Base-by-base conservation (phyloP, 2,888 invertebrate species). In the Sycophila texana region DNA sequence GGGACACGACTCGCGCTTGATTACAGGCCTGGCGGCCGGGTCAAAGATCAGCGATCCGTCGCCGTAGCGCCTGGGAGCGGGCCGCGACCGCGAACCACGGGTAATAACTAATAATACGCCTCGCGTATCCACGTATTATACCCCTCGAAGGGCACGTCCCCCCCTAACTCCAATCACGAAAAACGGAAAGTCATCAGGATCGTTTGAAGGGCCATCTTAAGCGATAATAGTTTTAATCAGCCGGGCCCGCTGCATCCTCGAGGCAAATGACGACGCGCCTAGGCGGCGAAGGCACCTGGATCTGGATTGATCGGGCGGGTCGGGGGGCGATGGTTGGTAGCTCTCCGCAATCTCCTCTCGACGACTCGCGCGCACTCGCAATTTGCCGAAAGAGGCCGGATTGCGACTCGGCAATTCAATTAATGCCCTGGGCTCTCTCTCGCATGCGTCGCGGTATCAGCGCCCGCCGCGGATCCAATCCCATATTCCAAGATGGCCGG, bases 401-500 rank as follows among this genome's bases (percentile, higher is more conserved):
- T 77, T 75, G 70, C 78, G 74, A 76, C 76, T 79, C 51, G 72
- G 81, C 79, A 74, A 81, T 81, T 81, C 79, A 81, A 81, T 81
- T 79, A 79, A 73, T 74, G 18, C 66, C 14, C 20, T n/a, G 22
- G 20, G n/a, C n/a, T n/a, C 20, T 14, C 13, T n/a, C 67, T 20
- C 18, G 12, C 51, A 49, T 63, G 63, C 61, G 39, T 63, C 14
- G 16, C 20, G 39, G 53, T 22, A 55, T 49, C 3, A 4, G 20
- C 22, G 5, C 14, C n/a, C n/a, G 18, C 14, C 30, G 20, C 30
- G 58, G 84, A 83, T 85, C 84, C 85, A 86, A 89, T 89, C 83
- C 86, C 84, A 86, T 88, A 87, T 87, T 88, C 86, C 90, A 90
- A 90, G 87, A 90, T 90, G 90, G 90, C 90, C 86, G 89, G 67